Evolutionary conservation across 2,113 vertebrate species (phyloP), one percentile per base, ranked within the genome.

Genomic region (Illadopsis cleaveri): DNA sequence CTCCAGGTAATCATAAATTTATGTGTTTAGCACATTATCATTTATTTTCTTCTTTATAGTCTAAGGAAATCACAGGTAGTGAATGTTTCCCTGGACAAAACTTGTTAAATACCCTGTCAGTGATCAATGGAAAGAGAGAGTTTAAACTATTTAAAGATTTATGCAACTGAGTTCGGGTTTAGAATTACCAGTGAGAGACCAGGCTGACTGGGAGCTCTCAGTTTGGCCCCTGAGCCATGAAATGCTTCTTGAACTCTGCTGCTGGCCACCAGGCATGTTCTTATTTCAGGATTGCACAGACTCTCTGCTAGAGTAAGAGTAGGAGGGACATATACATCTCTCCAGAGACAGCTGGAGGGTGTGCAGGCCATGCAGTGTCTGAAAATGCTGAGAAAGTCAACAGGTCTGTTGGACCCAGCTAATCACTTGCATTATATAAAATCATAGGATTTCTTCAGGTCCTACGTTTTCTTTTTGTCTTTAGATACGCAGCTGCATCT

Each of bases 71-170:
- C 33, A 38, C 3, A 27, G 23, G 10, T 60, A 48, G 22, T 44
- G 72, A 76, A 65, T 85, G 37, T 80, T 90, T 78, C 60, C 30
- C 48, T 20, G 11, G 61, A 51, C 6, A 58, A 51, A 91, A 71
- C 20, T 65, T 65, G 42, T 70, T 80, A 92, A 76, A 77, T 92
- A 45, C 33, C 5, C 61, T 61, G 75, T 88, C 78, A 72, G n/a
- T 77, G 58, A 88, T 92, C 66, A 86, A 54, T 54, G 17, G 11
- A 61, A 86, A 58, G 58, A 42, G 62, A 42, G 40, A 69, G 37
- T 47, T 54, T 54, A 62, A 92, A 42, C 50, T 90, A 6, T 70
- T 95, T 92, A 86, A 96, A 90, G 58, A 90, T 86, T 94, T 78
- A 83, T 86, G 33, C 33, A 42, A 35, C 30, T 19, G 16, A 77